Percentiles rank a stretch among this genome's conserved stretches.
These are phyloP conservation scores for Temnothorax unifasciatus DNA, from an alignment of 2,888 invertebrate genomes.

Conservation along the genomic window DNA sequence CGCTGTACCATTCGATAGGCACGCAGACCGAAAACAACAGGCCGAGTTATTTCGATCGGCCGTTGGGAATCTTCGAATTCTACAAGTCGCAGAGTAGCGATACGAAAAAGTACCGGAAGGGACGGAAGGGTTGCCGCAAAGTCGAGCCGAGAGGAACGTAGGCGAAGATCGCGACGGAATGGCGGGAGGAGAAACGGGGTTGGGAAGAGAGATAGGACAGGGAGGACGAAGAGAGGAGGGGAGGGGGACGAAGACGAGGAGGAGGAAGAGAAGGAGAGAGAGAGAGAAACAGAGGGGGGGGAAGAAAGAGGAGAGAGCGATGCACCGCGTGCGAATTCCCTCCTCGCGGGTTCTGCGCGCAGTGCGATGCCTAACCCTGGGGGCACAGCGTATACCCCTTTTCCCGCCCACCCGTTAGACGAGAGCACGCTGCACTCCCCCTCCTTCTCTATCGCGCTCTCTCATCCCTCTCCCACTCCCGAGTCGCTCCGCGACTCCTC, in stretches of 20 bases:
- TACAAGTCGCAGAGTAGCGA: conserved; percentile 41
- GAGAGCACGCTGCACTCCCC: conserved; percentile 67
- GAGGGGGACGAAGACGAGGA: conserved; percentile 8
- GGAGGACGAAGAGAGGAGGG: neutral
- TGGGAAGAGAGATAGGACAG: conserved; percentile 52
- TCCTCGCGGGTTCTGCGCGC: conserved; percentile 52
- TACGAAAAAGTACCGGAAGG: conserved; percentile 51
- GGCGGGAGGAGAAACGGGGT: conserved; percentile 14
- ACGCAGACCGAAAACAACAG: conserved; percentile 55
- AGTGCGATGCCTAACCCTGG: conserved; percentile 67
- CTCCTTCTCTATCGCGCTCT: conserved; percentile 56
- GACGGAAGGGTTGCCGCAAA: conserved; percentile 48
- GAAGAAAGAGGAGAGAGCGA: conserved; percentile 37
- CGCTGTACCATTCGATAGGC: conserved; percentile 47
- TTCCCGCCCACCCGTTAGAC: conserved; percentile 67
- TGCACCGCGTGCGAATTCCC: conserved; percentile 72
- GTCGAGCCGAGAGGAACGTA: conserved; percentile 39
- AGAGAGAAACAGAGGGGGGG: neutral
- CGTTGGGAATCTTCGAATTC: conserved; percentile 52
- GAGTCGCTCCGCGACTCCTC: conserved; percentile 46
- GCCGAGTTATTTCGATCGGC: conserved; percentile 53
- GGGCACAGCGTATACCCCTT: conserved; percentile 66
- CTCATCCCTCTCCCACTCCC: conserved; percentile 32
- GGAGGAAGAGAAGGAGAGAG: neutral
- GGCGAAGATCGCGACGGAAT: conserved; percentile 3